A percentile compares a stretch with the other conserved stretches of the same genome.
phyloP scores from a whole-genome alignment of 2,113 vertebrate species.

The Chionomys nivalis region DNA sequence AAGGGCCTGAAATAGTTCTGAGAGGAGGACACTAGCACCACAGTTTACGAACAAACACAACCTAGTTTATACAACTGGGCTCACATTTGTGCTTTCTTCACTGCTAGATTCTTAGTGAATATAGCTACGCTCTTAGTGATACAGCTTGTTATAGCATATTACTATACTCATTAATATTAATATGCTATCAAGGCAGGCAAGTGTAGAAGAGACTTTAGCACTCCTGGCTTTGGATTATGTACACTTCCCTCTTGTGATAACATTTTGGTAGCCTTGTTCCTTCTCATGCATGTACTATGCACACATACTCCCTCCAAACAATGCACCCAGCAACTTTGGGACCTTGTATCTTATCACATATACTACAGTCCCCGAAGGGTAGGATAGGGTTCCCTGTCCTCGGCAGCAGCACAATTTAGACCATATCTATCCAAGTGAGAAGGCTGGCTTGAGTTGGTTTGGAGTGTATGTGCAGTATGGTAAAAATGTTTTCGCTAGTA shows the following conservation, averaged over 20 bases:
- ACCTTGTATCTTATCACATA: neutral
- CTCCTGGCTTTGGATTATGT: neutral
- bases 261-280: neutral
- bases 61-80: neutral
- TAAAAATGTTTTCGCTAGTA: neutral
- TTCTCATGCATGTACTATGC: neutral
- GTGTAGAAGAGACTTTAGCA: neutral
- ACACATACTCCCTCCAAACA: neutral
- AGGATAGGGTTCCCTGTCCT: neutral
- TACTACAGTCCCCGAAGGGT: neutral
- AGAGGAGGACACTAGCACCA: neutral
- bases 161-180: neutral
- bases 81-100: neutral
- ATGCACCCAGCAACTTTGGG: neutral
- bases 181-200: neutral
- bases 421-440: neutral
- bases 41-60: neutral
- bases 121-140: neutral
- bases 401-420: neutral
- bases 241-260: neutral
- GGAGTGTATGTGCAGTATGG: neutral
- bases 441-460: neutral
- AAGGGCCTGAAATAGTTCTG: neutral
- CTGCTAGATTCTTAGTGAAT: neutral
- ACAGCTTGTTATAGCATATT: neutral